Evolutionary conservation across 2,797 vertebrate genomes (phyloP).

Genomic region (Liasis olivaceus): DNA sequence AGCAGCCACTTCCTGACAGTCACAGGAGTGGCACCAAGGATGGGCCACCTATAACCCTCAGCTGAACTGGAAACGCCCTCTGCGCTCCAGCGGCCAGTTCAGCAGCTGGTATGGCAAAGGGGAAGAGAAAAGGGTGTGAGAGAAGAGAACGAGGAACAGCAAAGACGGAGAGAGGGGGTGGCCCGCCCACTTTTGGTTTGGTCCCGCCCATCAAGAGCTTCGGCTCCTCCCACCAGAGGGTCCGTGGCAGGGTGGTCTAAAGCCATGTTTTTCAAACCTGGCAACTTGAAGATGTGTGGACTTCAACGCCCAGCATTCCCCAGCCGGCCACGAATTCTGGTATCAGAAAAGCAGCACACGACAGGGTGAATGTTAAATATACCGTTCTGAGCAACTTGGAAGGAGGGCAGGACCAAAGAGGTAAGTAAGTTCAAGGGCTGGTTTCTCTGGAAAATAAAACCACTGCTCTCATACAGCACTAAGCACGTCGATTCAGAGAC

Average conservation of each 20-base stretch:
- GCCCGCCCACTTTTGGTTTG: background rate
- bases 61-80: background rate
- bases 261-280: too few relatives aligned
- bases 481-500: background rate
- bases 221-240: background rate
- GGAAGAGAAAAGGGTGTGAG: background rate
- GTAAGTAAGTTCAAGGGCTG: background rate
- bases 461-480: background rate
- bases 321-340: too few relatives aligned
- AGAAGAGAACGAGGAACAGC: background rate
- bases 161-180: too few relatives aligned
- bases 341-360: background rate
- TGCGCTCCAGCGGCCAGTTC: background rate
- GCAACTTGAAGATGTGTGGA: too few relatives aligned
- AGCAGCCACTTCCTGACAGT: background rate
- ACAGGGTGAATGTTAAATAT: background rate
- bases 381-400: too few relatives aligned
- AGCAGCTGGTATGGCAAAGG: too few relatives aligned
- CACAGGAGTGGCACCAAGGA: background rate
- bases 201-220: background rate
- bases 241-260: background rate
- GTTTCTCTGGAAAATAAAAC: background rate
- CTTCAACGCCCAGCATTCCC: too few relatives aligned
- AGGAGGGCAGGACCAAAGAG: background rate
- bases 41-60: too few relatives aligned